A percentile compares a stretch with the other conserved stretches of the same genome.
Evolutionary conservation across 2,797 vertebrate species (phyloP).

Genomic region (Hippoglossus hippoglossus): DNA sequence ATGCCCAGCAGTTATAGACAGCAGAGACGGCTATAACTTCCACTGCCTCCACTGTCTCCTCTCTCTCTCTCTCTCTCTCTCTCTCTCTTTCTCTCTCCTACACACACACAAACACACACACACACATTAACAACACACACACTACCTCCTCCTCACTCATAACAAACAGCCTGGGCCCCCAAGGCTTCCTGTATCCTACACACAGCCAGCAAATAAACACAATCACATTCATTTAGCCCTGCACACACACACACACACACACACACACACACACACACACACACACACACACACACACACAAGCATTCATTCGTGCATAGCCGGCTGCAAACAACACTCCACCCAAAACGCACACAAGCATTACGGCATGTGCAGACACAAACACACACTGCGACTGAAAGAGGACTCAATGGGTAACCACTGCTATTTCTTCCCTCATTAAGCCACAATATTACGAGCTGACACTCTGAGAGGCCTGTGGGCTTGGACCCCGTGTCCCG

Average conservation of each 20-base stretch:
- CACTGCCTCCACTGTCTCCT: conserved; percentile 26
- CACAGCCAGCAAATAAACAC: conserved; percentile 85
- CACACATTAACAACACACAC: conserved; percentile 24
- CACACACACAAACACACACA: conserved; percentile 35
- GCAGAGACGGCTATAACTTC: conserved; percentile 83
- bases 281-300: conserved; percentile 39
- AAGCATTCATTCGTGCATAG: neutral
- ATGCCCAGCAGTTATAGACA: conserved; percentile 87
- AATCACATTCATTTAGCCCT: conserved; percentile 81
- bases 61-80: conserved; percentile 19
- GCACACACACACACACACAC: conserved; percentile 55
- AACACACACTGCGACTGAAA: conserved; percentile 25
- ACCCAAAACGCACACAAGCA: conserved; percentile 15
- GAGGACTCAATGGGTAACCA: conserved; percentile 66
- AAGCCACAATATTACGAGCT: conserved; percentile 66
- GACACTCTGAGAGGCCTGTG: conserved; percentile 67
- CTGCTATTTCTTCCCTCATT: conserved; percentile 75
- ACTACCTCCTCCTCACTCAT: conserved; percentile 78
- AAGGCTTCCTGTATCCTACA: conserved; percentile 86
- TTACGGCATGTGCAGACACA: conserved; percentile 47
- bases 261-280: conserved; percentile 35
- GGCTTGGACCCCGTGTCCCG: conserved; percentile 61
- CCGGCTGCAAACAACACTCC: no score
- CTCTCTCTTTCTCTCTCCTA: conserved; percentile 25
- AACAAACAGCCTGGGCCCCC: conserved; percentile 85